Conservation (phyloP, 2,888 invertebrate species). For the Philonicus albiceps region DNA sequence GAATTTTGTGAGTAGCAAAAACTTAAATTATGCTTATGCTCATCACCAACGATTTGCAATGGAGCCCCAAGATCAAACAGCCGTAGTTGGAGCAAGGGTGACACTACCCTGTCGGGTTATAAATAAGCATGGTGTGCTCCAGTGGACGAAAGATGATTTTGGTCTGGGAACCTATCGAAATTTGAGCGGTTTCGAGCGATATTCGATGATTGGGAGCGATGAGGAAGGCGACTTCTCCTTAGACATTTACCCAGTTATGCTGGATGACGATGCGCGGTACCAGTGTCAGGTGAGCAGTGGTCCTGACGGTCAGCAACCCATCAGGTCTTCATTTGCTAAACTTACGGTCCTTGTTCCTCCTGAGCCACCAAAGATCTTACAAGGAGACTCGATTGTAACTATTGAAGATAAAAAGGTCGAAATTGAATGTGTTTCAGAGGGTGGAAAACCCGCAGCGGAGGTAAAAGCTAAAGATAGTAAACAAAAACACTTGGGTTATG, state of each 20-base stretch:
- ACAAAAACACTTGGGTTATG: background rate
- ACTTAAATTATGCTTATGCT: conserved; percentile 10
- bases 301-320: conserved; percentile 75
- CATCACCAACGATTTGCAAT: conserved; percentile 84
- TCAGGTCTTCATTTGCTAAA: conserved; percentile 85
- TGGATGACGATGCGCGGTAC: conserved; percentile 92
- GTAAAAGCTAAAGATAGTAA: conserved; percentile 64
- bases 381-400: conserved; percentile 83
- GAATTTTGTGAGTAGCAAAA: background rate
- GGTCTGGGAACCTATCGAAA: conserved; percentile 91
- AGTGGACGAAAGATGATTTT: conserved; percentile 98
- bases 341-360: conserved; percentile 91
- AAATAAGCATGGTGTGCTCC: conserved; percentile 86
- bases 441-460: conserved; percentile 94
- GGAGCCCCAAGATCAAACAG: conserved; percentile 91
- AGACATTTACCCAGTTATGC: conserved; percentile 85
- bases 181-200: conserved; percentile 89
- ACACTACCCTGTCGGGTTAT: conserved; percentile 90
- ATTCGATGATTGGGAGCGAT: conserved; percentile 95
- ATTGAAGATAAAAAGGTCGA: conserved; percentile 89
- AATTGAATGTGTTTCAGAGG: conserved; percentile 88
- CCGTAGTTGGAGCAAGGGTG: conserved; percentile 85
- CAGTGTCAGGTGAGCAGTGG: conserved; percentile 94
- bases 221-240: conserved; percentile 94
- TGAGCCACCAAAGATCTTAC: conserved; percentile 86